Conservation (phyloP, 1,140 invertebrate genomes). For the Dolichoris vasculosae region DNA sequence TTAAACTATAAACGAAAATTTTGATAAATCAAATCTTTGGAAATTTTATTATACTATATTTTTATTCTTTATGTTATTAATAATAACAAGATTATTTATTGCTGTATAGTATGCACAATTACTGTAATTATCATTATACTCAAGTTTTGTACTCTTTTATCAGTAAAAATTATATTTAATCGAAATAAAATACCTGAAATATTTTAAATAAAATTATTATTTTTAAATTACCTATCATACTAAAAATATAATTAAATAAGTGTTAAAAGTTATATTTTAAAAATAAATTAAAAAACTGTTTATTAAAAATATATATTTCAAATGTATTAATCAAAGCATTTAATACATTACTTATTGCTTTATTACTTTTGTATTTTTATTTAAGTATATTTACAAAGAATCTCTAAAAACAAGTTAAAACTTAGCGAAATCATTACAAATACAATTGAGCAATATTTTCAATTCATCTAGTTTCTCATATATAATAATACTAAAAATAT, state of each 20-base stretch:
- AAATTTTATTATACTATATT: background rate
- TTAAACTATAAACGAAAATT: conserved; percentile 9
- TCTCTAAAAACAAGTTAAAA: background rate
- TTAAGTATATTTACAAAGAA: conserved; percentile 24
- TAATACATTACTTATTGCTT: background rate
- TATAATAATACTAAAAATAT: too few species aligned
- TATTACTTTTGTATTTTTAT: conserved; percentile 22
- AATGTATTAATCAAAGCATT: background rate
- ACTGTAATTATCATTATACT: background rate
- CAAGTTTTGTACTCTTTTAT: conserved; percentile 23
- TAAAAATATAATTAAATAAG: background rate
- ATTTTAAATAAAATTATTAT: conserved; percentile 32
- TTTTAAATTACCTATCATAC: background rate
- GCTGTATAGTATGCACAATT: background rate
- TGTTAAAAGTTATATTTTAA: too few species aligned
- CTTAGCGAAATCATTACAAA: too few species aligned
- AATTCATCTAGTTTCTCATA: too few species aligned
- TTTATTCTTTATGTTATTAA: background rate
- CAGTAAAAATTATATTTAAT: conserved; percentile 45
- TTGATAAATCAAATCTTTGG: background rate
- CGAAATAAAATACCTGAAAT: conserved; percentile 38
- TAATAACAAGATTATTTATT: background rate
- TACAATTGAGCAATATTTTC: too few species aligned
- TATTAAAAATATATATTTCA: background rate
- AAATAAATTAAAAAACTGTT: too few species aligned